These are phyloP conservation scores for Caenorhabditis becei DNA, from an alignment of 2,888 invertebrate species.

Conservation along the genomic window DNA sequence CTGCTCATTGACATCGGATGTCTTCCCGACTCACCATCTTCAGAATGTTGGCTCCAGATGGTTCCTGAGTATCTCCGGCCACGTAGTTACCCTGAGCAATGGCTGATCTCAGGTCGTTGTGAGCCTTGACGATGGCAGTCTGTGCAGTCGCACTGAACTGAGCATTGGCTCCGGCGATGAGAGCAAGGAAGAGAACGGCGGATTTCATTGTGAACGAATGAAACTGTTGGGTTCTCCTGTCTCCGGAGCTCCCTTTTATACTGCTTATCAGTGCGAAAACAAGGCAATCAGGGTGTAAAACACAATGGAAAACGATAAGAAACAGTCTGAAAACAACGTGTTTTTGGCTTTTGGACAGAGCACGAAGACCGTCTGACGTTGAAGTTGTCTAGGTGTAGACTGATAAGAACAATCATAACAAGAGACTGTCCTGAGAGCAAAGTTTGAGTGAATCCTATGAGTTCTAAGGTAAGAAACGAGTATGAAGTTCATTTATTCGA, in stretches of 20 bases:
- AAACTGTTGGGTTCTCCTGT: background rate
- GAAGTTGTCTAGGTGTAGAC: background rate
- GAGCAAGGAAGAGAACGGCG: slow-evolving; percentile 2
- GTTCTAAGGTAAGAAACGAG: no score
- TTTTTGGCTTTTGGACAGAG: background rate
- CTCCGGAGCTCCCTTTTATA: background rate
- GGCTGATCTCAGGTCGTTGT: slow-evolving; percentile 36
- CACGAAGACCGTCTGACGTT: background rate
- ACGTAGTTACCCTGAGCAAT: slow-evolving; percentile 46
- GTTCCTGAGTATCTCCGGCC: slow-evolving; percentile 26
- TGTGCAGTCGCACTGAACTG: slow-evolving; percentile 49
- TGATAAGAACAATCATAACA: background rate
- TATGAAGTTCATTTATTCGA: no score
- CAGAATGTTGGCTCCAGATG: slow-evolving; percentile 31
- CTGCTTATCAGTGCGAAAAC: background rate
- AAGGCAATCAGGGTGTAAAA: background rate
- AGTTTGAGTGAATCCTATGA: background rate
- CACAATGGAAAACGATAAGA: slow-evolving; percentile 1
- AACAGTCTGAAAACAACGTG: slow-evolving; percentile 3
- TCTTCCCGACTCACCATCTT: slow-evolving; percentile 25
- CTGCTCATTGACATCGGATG: background rate
- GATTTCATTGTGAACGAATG: slow-evolving; percentile 13
- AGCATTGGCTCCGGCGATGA: slow-evolving; percentile 7
- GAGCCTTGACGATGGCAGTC: slow-evolving; percentile 34
- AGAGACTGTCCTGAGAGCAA: background rate